phyloP scores from a whole-genome alignment of 1,140 invertebrate species.

The Drosophila orosa region DNA sequence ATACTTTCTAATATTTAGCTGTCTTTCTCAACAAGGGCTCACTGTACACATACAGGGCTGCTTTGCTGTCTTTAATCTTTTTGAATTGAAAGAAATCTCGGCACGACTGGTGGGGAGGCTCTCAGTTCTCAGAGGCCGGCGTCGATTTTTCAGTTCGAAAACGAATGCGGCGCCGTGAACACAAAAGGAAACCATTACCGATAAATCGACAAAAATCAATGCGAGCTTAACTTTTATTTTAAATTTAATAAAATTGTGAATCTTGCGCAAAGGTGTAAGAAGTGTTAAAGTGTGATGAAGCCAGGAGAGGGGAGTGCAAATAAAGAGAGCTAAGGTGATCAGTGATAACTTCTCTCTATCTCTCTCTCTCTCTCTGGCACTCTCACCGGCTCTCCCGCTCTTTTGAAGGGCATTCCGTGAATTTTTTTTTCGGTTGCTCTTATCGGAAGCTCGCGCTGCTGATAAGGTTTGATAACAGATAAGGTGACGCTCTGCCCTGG shows the following conservation, averaged over 20 bases:
- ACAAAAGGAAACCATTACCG: conserved; percentile 29
- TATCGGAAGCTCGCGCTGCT: conserved; percentile 15
- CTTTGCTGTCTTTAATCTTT: conserved; percentile 66
- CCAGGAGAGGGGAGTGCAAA: neutral
- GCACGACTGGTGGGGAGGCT: conserved; percentile 46
- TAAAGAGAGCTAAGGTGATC: conserved; percentile 21
- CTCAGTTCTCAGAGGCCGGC: conserved; percentile 37
- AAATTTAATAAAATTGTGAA: neutral
- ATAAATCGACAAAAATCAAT: conserved; percentile 17
- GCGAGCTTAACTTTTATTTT: neutral
- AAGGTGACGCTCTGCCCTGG: neutral
- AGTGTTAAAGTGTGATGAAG: conserved; percentile 9
- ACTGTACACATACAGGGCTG: conserved; percentile 21
- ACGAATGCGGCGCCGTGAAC: conserved; percentile 35
- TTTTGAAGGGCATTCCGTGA: conserved; percentile 28
- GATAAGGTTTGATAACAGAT: conserved; percentile 39
- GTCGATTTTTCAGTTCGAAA: conserved; percentile 61
- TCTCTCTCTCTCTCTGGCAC: conserved; percentile 1
- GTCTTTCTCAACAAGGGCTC: neutral
- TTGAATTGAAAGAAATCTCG: conserved; percentile 80
- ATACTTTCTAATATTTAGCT: neutral
- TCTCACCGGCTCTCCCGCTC: neutral
- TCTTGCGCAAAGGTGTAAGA: neutral
- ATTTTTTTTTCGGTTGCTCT: conserved; percentile 20
- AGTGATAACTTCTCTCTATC: conserved; percentile 8